These are phyloP conservation scores for Epicampocera succincta DNA, from an alignment of 2,888 invertebrate genomes.

Conservation along the genomic window DNA sequence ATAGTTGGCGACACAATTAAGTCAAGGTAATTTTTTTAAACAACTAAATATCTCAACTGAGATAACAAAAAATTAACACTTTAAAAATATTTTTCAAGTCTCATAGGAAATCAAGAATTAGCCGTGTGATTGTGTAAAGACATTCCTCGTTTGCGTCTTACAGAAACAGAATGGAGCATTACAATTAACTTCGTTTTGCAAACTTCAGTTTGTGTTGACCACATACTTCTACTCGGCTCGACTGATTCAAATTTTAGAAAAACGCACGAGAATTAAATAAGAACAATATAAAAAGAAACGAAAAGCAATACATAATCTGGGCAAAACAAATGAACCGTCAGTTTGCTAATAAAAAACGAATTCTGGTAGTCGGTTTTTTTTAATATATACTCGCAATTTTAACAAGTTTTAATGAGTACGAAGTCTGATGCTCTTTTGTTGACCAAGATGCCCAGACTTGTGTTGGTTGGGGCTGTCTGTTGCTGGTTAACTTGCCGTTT, in stretches of 20 bases:
- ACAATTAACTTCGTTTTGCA: conserved; percentile 23
- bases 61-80: neutral
- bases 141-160: neutral
- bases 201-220: conserved; percentile 44
- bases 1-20: conserved; percentile 11
- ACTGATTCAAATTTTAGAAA: conserved; percentile 3
- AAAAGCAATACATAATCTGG: neutral
- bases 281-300: conserved; percentile 8
- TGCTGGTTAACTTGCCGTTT: conserved; percentile 37
- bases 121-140: conserved; percentile 51
- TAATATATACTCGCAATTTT: conserved; percentile 37
- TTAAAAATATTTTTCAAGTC: conserved; percentile 27
- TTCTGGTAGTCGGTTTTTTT: conserved; percentile 3
- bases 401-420: conserved; percentile 35
- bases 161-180: conserved; percentile 7
- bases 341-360: conserved; percentile 8
- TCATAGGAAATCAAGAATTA: conserved; percentile 63
- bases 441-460: conserved; percentile 21
- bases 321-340: conserved; percentile 31
- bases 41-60: neutral
- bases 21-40: conserved; percentile 35
- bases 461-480: conserved; percentile 27
- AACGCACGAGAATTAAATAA: conserved; percentile 4
- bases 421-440: conserved; percentile 19
- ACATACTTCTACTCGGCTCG: conserved; percentile 15